Evolutionary conservation across 2,113 vertebrate genomes (phyloP).

Genomic region (Heterotis niloticus): DNA sequence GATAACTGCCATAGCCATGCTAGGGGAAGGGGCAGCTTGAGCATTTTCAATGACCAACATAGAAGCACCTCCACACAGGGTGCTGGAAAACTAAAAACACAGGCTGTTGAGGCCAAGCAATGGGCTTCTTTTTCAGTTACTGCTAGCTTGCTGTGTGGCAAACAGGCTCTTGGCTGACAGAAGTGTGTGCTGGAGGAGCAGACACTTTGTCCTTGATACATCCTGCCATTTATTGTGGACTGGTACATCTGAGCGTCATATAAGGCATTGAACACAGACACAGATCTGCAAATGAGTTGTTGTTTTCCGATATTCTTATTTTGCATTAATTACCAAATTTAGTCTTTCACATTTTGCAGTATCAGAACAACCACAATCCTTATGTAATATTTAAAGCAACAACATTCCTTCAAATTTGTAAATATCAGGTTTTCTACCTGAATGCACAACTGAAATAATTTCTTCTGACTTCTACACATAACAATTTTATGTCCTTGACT

Average conservation of each 20-base stretch:
- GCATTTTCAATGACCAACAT: neutral
- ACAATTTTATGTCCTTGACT: too few relatives aligned
- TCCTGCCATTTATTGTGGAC: slow-evolving; percentile 1
- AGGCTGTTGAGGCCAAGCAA: neutral
- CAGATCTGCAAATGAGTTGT: neutral
- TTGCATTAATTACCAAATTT: too few relatives aligned
- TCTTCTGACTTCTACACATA: too few relatives aligned
- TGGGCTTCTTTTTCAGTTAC: neutral
- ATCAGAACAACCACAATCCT: too few relatives aligned
- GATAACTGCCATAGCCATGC: too few relatives aligned
- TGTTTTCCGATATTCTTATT: too few relatives aligned
- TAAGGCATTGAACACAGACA: neutral
- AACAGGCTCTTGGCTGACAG: slow-evolving; percentile 11
- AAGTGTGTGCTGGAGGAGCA: neutral
- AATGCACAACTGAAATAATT: too few relatives aligned
- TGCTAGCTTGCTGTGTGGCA: neutral
- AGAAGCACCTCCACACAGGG: neutral
- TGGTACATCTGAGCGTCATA: neutral
- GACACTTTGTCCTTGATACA: slow-evolving; percentile 1
- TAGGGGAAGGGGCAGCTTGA: neutral
- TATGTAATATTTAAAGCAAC: too few relatives aligned
- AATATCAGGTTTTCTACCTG: too few relatives aligned
- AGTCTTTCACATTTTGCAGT: too few relatives aligned
- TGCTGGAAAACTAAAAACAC: neutral
- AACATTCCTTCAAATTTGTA: too few relatives aligned